These are phyloP conservation scores for Lutra lutra DNA, from an alignment of 2,797 vertebrate genomes.

Conservation along the genomic window DNA sequence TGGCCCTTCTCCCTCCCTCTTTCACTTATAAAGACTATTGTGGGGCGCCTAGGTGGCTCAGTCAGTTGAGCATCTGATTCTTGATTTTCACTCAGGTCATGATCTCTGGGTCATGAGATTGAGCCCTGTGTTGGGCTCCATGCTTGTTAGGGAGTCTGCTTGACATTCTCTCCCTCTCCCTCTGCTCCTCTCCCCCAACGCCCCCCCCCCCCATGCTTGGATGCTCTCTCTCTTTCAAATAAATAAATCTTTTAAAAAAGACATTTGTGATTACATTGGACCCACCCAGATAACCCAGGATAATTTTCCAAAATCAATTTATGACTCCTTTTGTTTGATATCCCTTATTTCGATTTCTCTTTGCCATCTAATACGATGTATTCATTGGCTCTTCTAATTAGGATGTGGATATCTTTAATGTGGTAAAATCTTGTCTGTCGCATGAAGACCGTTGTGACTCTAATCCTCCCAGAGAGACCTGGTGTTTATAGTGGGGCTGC, in stretches of 20 bases:
- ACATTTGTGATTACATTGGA: neutral
- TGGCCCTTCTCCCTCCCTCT: neutral
- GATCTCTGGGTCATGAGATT: neutral
- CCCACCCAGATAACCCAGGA: neutral
- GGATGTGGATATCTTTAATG: neutral
- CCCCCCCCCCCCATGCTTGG: too few relatives aligned
- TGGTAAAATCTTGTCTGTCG: neutral
- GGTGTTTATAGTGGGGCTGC: neutral
- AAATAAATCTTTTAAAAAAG: neutral
- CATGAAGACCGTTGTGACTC: neutral
- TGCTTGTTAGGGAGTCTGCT: neutral
- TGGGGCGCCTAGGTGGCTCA: neutral
- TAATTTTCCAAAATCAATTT: neutral
- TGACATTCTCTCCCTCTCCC: neutral
- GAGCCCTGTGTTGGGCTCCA: neutral
- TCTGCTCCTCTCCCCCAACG: too few relatives aligned
- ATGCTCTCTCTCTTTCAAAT: neutral
- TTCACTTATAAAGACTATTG: neutral
- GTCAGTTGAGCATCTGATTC: neutral
- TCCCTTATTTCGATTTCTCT: neutral
- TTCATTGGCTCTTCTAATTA: neutral
- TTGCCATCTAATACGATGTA: neutral
- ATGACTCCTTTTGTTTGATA: neutral
- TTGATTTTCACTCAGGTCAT: neutral
- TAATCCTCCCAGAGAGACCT: neutral